Percentiles rank a stretch among this genome's conserved stretches.
phyloP scores from a whole-genome alignment of 2,888 invertebrate species.

The Polia nebulosa region DNA sequence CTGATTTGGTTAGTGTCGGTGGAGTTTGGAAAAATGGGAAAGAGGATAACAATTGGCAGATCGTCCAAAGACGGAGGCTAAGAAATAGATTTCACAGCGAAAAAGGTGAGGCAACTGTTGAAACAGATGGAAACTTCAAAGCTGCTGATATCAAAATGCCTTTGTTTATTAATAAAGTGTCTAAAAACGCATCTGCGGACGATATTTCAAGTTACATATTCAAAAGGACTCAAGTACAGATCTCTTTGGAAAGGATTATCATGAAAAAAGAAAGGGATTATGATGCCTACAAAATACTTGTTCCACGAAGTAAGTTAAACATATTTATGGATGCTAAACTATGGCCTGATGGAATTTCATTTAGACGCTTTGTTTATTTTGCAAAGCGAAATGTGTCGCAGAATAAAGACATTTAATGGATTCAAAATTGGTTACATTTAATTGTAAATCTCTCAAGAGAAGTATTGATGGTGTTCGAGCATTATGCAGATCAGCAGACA shows the following conservation, averaged over 20 bases:
- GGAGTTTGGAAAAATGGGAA: background rate
- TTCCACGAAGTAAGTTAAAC: no score
- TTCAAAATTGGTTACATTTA: background rate
- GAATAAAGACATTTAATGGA: background rate
- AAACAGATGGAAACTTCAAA: background rate
- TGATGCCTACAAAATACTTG: no score
- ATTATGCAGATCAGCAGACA: background rate
- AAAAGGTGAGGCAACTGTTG: conserved; percentile 1
- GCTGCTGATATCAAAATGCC: background rate
- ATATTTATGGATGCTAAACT: no score
- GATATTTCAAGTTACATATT: no score
- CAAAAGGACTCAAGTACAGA: background rate
- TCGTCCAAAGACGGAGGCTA: background rate
- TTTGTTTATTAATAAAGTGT: background rate
- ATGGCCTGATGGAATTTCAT: background rate
- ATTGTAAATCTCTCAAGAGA: background rate
- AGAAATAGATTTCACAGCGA: background rate
- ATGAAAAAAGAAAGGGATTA: background rate
- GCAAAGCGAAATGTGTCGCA: background rate
- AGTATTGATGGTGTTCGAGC: conserved; percentile 3
- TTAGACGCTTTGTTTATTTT: background rate
- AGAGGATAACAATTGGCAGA: background rate
- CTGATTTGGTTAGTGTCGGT: background rate
- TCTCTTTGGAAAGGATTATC: background rate
- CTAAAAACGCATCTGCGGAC: background rate